A percentile compares a stretch with the other conserved stretches of the same genome.
Evolutionary conservation across 2,888 invertebrate species (phyloP).

Genomic region (Caradrina kadenii): DNA sequence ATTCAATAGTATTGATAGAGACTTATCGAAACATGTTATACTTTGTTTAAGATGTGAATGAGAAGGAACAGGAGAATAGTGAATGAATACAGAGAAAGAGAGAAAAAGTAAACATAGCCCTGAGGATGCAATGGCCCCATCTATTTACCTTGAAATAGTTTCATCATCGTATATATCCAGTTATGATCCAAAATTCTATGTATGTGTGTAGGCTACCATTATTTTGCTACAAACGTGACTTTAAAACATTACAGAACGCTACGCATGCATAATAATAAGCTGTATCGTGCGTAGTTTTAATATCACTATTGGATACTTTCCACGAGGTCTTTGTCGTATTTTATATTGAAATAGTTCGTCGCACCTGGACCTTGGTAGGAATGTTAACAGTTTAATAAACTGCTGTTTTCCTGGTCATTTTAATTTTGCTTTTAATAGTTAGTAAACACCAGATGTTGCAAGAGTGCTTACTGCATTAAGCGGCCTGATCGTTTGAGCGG

Average conservation of each 20-base stretch:
- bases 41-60: no score
- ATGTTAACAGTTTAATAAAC: conserved; percentile 13
- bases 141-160: not conserved
- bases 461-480: not conserved
- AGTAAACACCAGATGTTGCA: conserved; percentile 9
- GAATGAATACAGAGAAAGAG: no score
- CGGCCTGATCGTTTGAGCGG: not conserved
- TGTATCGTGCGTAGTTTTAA: conserved; percentile 6
- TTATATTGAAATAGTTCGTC: conserved; percentile 14
- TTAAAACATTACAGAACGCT: conserved; percentile 41
- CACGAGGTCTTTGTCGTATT: not conserved
- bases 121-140: no score
- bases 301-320: conserved; percentile 13
- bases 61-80: no score
- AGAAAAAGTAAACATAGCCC: no score
- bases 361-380: conserved; percentile 30
- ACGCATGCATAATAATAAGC: conserved; percentile 29
- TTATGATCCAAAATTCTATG: conserved; percentile 8
- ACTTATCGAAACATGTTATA: no score
- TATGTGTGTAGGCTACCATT: conserved; percentile 4
- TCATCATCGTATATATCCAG: not conserved
- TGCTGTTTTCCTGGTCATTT: conserved; percentile 4
- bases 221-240: conserved; percentile 31
- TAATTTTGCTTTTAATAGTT: not conserved
- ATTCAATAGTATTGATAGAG: no score